A percentile compares a stretch with the other conserved stretches of the same genome.
phyloP scores from a whole-genome alignment of 2,113 vertebrate species.

The Urocolius indicus region DNA sequence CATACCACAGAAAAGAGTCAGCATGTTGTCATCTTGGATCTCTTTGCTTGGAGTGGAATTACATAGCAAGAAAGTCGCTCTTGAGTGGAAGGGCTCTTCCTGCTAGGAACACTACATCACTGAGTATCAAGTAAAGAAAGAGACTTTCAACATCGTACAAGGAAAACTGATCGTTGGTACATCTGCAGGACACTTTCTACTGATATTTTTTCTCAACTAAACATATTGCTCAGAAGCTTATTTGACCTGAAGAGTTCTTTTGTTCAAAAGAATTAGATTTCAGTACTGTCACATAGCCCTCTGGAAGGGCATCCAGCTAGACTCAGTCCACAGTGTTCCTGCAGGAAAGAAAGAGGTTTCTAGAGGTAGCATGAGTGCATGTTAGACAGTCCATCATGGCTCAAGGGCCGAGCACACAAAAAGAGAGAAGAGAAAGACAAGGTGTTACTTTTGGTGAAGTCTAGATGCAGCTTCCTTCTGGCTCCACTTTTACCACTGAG shows the following conservation, averaged over 20 bases:
- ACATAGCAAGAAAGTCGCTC: slow-evolving; percentile 9
- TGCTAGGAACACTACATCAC: not conserved
- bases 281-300: not conserved
- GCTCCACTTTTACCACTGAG: not conserved
- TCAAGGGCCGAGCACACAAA: not conserved
- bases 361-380: not conserved
- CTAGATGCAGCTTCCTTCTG: not conserved
- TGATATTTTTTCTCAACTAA: not conserved
- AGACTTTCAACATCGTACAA: not conserved
- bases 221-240: not conserved
- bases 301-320: not conserved
- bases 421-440: not conserved
- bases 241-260: not conserved
- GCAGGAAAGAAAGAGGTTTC: not conserved
- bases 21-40: slow-evolving; percentile 39
- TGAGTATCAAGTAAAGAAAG: not conserved
- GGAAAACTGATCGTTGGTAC: not conserved
- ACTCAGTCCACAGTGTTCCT: not conserved
- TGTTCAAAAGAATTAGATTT: not conserved
- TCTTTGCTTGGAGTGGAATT: not conserved
- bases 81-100: not conserved
- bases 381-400: not conserved
- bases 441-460: not conserved
- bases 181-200: not conserved
- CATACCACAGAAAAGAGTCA: slow-evolving; percentile 2